Base-by-base conservation (phyloP, 2,113 vertebrate genomes). In the Gavia stellata region DNA sequence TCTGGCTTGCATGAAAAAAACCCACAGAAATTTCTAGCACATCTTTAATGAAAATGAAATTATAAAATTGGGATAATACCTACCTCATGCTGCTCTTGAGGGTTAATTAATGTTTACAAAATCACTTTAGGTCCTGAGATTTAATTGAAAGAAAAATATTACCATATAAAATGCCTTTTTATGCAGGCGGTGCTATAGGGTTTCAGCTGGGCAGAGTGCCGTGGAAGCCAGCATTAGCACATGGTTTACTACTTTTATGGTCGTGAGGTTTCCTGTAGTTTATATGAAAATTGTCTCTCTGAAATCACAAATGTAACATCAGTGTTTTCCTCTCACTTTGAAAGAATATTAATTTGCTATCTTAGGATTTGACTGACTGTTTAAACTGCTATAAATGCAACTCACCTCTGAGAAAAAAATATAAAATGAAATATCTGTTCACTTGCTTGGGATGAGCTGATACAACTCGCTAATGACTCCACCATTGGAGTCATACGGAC, bases 101-200 rank as follows among this genome's bases (percentile, higher is more conserved):
- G 90, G 75, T 96, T 97, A 97, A 96, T 96, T 95, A 96, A 92
- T 95, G 94, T 97, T 97, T 96, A 88, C 89, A 73, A 83, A 97
- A 97, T 96, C 91, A 97, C 89, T 96, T 97, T 55, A 85, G 89
- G 96, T 89, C 70, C 66, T 8, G 53, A 94, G 77, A 87, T 94
- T 91, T 95, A 96, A 97, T 94, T 94, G 94, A 94, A 97, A 58
- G 86, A 87, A 97, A 97, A 94, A 91, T 94, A 92, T 97, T 96
- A 95, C 58, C 92, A 79, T 95, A 68, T 92, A 89, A 95, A 97
- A 95, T 72, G 71, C 66, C 78, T 82, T 82, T 95, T 91, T 84
- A 29, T 90, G 71, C 86, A 70, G 77, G 70, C 58, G 1, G 8
- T 73, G 81, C 92, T 89, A 45, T 94, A 92, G 81, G 92, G 70